Evolutionary conservation across 2,888 invertebrate species (phyloP), one percentile per base, ranked within the genome.

Genomic region (Hyposoter didymator): DNA sequence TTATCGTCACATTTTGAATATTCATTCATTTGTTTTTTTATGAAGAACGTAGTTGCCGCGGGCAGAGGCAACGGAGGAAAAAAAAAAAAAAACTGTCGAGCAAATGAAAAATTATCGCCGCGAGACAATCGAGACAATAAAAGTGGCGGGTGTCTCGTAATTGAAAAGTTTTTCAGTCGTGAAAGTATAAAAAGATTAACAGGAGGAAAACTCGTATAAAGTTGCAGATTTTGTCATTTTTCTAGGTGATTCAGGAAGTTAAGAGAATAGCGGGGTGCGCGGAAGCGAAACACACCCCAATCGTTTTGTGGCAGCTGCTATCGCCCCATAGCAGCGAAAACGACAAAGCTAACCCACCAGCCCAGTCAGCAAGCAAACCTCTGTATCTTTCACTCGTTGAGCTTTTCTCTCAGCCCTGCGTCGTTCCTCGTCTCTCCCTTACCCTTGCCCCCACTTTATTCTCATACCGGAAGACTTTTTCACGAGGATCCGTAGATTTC

Each of bases 381-480:
- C 64, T 69, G 28, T 79, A 28, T 79, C 47, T 70, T 43, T 79
- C 62, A 52, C 78, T 59, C 70, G 70, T 70, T 62, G 69, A 62
- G 70, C 64, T 72, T 72, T 66, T 55, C 64, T 66, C 66, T 66
- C 66, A 43, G 39, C 22, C 52, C 43, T 55, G 55, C 55, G 66
- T 66, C 35, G 10, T 52, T 55, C 55, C 49, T 67, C 59, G 55
- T 14, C 3, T 39, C 39, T 70, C 22, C 22, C 14, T 49, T 12
- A 39, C 59, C 66, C 75, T 45, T 45, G 66, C 66, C 70, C 66
- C 79, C 72, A 47, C 78, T 76, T 67, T 39, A 10, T 39, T 59
- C 35, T 55, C 73, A 84, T 74, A 84, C 88, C 88, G 87, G 88
- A 88, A 88, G 88, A 84, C 86, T 86, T 86, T 87, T 81, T 75